phyloP scores from a whole-genome alignment of 1,140 invertebrate genomes.

The Coenobita brevimanus region DNA sequence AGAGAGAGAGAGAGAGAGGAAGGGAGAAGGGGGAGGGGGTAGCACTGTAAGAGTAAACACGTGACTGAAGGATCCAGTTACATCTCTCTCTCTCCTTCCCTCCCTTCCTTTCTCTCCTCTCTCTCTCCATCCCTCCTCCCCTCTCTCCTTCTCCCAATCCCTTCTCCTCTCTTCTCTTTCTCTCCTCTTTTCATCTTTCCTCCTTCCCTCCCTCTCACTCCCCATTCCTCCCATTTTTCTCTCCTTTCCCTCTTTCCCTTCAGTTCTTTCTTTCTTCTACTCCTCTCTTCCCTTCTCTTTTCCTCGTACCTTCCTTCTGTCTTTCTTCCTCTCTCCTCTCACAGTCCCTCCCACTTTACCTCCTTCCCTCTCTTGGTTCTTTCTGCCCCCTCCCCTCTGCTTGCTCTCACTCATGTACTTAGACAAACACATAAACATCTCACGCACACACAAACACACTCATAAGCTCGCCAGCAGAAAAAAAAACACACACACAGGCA shows the following conservation, averaged over 20 bases:
- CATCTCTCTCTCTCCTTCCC: neutral
- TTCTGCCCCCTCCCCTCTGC: no score
- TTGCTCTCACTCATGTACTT: no score
- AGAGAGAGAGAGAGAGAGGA: slow-evolving; percentile 2
- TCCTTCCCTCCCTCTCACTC: neutral
- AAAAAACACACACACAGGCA: no score
- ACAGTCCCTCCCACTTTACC: no score
- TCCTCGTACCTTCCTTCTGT: neutral
- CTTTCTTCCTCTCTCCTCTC: no score
- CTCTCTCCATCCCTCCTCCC: neutral
- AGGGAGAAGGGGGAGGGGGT: neutral
- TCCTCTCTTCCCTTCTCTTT: neutral
- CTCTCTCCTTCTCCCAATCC: neutral
- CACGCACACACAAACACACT: no score
- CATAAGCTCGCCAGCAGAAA: no score
- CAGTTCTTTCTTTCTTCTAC: no score
- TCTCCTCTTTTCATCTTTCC: neutral
- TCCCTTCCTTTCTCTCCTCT: neutral
- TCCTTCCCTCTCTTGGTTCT: no score
- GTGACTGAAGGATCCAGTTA: neutral
- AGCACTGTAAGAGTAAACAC: neutral
- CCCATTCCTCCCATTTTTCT: neutral
- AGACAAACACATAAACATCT: no score
- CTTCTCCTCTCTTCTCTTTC: neutral
- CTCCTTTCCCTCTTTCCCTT: no score